Conservation (phyloP, 2,888 invertebrate species). For the Neocrepidodera transversa region DNA sequence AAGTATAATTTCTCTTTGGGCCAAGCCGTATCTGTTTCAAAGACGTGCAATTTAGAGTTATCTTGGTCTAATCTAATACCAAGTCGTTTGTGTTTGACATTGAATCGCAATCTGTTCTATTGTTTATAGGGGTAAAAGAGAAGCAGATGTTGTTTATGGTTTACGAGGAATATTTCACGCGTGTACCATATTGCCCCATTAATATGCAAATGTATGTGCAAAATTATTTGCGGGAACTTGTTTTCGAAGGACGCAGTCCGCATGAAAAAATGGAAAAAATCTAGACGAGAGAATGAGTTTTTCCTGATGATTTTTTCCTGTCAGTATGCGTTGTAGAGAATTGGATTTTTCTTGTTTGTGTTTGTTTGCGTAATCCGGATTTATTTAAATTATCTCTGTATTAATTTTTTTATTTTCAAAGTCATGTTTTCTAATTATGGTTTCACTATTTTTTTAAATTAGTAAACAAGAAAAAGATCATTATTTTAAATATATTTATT, state of each 20-base stretch:
- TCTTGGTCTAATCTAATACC: constrained; percentile 25
- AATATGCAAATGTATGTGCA: constrained; percentile 14
- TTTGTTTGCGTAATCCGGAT: no score
- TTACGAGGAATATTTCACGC: constrained; percentile 27
- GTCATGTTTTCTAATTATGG: no score
- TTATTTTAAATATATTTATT: no score
- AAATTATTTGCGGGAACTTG: background rate
- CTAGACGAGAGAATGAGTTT: background rate
- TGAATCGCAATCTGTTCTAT: constrained; percentile 29
- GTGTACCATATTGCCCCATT: constrained; percentile 18
- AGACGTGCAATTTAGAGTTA: constrained; percentile 25
- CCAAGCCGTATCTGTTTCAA: background rate
- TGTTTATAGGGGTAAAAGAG: constrained; percentile 27
- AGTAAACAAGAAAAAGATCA: no score
- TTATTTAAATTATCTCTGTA: no score
- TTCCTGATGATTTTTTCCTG: background rate
- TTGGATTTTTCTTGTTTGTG: no score
- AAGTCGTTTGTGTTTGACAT: constrained; percentile 21
- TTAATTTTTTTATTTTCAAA: no score
- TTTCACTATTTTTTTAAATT: no score
- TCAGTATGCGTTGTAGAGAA: no score
- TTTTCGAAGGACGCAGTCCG: background rate
- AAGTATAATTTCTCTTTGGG: no score
- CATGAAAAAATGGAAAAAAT: background rate
- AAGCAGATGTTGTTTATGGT: constrained; percentile 30